A percentile compares a stretch with the other conserved stretches of the same genome.
These are phyloP conservation scores for Clistopyga incitator DNA, from an alignment of 2,888 invertebrate genomes.

Conservation along the genomic window DNA sequence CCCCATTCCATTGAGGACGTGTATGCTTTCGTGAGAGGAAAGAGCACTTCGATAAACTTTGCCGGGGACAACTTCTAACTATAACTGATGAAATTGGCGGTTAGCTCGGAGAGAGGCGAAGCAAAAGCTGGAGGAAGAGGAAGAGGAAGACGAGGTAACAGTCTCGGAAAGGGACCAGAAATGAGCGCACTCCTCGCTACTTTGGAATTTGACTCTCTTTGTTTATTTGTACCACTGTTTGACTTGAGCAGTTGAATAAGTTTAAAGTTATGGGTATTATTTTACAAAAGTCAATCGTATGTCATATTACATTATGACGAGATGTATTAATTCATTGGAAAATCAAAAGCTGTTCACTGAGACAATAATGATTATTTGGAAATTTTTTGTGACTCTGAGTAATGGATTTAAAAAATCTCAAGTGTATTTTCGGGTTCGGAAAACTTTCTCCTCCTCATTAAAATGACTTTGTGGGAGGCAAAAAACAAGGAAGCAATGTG, in stretches of 20 bases:
- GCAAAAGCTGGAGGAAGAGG: neutral
- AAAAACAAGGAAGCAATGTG: too few relatives aligned
- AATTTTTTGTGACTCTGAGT: too few relatives aligned
- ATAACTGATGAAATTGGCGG: conserved; percentile 58
- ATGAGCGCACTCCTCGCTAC: neutral
- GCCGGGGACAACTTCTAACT: conserved; percentile 49
- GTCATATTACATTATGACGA: too few relatives aligned
- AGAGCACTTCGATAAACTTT: conserved; percentile 56
- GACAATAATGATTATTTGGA: too few relatives aligned
- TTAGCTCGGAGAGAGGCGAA: conserved; percentile 21
- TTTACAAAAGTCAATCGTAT: too few relatives aligned
- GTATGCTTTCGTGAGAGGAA: conserved; percentile 44
- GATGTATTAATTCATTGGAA: too few relatives aligned
- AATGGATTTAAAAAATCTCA: too few relatives aligned
- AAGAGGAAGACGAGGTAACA: conserved; percentile 17
- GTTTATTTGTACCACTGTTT: conserved; percentile 4
- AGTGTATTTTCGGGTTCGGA: too few relatives aligned
- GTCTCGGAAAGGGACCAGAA: neutral
- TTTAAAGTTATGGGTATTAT: neutral
- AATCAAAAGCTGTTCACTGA: too few relatives aligned
- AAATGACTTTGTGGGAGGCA: too few relatives aligned
- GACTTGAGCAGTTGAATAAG: neutral
- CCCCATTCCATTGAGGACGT: neutral
- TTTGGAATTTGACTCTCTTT: conserved; percentile 6
- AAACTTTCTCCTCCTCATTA: too few relatives aligned